Conservation (phyloP, 2,888 invertebrate species). For the Erynnis tages region DNA sequence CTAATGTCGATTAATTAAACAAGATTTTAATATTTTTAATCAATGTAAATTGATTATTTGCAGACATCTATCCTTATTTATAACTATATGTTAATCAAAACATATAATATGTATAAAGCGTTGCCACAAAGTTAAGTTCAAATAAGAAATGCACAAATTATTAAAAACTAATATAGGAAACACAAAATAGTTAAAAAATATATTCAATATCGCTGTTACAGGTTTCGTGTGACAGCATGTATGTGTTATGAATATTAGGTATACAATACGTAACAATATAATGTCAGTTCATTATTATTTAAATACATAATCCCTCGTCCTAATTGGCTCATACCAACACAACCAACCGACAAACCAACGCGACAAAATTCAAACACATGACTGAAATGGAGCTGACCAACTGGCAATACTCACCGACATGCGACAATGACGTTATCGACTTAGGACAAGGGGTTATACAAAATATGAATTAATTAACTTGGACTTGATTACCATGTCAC, state of each 20-base stretch:
- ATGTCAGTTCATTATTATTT: background rate
- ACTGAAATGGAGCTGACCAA: no score
- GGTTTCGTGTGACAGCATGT: no score
- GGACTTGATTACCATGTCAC: background rate
- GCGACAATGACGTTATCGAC: no score
- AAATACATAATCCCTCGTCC: no score
- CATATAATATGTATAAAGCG: slow-evolving; percentile 4
- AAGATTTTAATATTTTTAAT: background rate
- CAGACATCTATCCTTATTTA: background rate
- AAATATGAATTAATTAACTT: no score
- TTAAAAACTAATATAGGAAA: slow-evolving; percentile 3
- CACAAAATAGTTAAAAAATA: background rate
- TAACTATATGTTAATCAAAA: background rate
- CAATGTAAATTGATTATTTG: slow-evolving; percentile 7
- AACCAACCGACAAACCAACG: no score
- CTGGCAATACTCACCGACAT: no score
- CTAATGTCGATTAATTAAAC: background rate
- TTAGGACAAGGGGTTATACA: no score
- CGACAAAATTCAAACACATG: no score
- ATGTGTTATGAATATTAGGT: slow-evolving; percentile 4
- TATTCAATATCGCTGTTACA: no score
- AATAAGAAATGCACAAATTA: slow-evolving; percentile 7
- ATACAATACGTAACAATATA: slow-evolving; percentile 1
- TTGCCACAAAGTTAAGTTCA: background rate
- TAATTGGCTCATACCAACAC: no score